Evolutionary conservation across 1,140 invertebrate species (phyloP).

Genomic region (Manduca sexta): DNA sequence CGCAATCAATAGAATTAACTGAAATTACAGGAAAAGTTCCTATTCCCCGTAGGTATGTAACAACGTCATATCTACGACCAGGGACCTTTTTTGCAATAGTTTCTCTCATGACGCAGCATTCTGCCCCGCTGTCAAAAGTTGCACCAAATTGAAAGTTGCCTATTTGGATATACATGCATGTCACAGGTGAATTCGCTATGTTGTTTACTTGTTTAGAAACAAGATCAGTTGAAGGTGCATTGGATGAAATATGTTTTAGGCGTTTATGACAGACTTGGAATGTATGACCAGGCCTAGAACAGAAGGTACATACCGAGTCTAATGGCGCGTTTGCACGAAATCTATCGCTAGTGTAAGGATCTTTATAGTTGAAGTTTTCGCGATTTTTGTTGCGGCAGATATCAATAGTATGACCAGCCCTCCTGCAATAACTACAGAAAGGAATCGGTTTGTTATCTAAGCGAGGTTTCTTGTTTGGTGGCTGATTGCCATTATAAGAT

Average conservation of each 20-base stretch:
- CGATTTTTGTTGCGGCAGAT: not conserved
- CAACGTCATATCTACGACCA: constrained; percentile 5
- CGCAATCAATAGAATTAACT: constrained; percentile 6
- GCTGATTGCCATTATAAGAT: not conserved
- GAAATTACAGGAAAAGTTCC: constrained; percentile 20
- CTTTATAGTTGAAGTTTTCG: not conserved
- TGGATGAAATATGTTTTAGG: not conserved
- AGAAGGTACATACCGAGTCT: constrained; percentile 9
- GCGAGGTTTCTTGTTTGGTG: not conserved
- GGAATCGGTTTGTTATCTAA: not conserved
- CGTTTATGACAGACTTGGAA: constrained; percentile 21
- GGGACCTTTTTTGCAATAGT: constrained; percentile 17
- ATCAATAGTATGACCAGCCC: constrained; percentile 1
- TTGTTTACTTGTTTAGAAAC: too few relatives aligned
- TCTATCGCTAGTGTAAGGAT: not conserved
- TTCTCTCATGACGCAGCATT: too few relatives aligned
- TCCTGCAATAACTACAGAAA: constrained; percentile 10
- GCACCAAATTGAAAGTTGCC: constrained; percentile 2
- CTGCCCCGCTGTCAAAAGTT: constrained; percentile 26
- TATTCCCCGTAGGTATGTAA: constrained; percentile 18
- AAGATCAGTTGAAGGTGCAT: too few relatives aligned
- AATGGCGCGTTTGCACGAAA: not conserved
- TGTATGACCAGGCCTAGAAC: constrained; percentile 10
- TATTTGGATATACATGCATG: not conserved
- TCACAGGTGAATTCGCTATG: not conserved